Conservation (phyloP, 2,113 vertebrate genomes). For the Podiceps cristatus region DNA sequence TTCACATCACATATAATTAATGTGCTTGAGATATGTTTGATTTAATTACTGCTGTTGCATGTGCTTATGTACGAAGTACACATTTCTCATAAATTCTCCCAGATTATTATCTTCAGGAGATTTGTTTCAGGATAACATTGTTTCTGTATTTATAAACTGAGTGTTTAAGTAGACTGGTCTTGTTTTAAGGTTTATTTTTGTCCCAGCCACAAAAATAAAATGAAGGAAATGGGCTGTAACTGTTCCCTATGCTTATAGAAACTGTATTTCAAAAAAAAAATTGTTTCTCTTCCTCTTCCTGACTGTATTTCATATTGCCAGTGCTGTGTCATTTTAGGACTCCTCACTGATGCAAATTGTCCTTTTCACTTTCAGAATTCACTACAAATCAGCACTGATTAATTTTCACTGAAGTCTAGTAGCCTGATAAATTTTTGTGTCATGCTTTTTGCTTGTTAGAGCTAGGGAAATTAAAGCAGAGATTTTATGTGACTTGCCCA, state of each 20-base stretch:
- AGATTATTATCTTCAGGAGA: neutral
- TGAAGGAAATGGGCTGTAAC: neutral
- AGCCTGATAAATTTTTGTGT: neutral
- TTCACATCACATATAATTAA: neutral
- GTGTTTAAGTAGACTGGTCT: neutral
- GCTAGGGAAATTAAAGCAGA: neutral
- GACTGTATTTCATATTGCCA: neutral
- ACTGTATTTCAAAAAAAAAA: neutral
- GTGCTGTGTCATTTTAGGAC: neutral
- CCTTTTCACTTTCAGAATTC: neutral
- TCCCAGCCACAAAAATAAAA: neutral
- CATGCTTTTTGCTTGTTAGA: neutral
- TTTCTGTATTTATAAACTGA: neutral
- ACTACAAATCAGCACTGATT: neutral
- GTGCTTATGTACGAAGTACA: neutral
- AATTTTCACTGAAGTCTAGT: neutral
- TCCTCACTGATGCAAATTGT: neutral
- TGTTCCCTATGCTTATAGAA: neutral
- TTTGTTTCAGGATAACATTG: neutral
- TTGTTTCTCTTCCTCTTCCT: neutral
- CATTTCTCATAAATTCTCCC: neutral
- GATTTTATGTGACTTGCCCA: neutral
- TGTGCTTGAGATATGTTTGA: neutral
- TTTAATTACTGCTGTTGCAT: conserved; percentile 42
- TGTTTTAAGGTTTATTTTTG: neutral